Evolutionary conservation across 2,888 invertebrate species (phyloP), one percentile per base, ranked within the genome.

Genomic region (Anodontia alba): DNA sequence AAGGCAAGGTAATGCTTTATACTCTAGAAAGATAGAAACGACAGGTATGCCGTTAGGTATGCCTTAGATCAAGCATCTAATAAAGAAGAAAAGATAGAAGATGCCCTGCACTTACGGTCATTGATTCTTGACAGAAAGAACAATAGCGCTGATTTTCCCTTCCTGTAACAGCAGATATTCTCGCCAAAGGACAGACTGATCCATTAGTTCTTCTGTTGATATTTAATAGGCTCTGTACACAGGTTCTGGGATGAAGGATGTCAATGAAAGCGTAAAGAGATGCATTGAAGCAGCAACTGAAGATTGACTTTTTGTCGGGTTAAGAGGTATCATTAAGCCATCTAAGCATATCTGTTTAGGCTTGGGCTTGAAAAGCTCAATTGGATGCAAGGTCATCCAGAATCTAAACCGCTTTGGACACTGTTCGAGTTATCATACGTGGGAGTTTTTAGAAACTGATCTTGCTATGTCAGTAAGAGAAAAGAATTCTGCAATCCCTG

Each of bases 381-480:
- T 80, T 38, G 80, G 80, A 7, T 76, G 73, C 26, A 72, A 76
- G 49, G 73, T 85, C 1, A 49, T 84, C n/a, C 73, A 78, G 23
- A 73, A 75, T n/a, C 38, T 86, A 20, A 86, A 81, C 62, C 38
- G 69, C 8, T 78, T 83, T 69, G 82, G 85, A 0, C 78, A 78
- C 43, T 74, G 38, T 29, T 33, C 81, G 17, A 66, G 69, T 57
- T 83, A 86, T 26, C 66, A 78, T 38, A 79, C 43, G 17, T 75
- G 71, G 7, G 81, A 86, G 67, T 72, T 42, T 26, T 33, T 81
- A 29, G 86, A 86, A 74, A 86, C 86, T 1, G 73, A 81, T 33
- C 23, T 81, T 20, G 83, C 81, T 17, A 43, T 43, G 26, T 49
- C 54, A 26, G 73, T 83, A 38, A 8, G 43, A 29, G 54, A 72